Percentiles rank a stretch among this genome's conserved stretches.
These are phyloP conservation scores for Drosophila aff. DNA, from an alignment of 1,140 invertebrate genomes.

Conservation along the genomic window DNA sequence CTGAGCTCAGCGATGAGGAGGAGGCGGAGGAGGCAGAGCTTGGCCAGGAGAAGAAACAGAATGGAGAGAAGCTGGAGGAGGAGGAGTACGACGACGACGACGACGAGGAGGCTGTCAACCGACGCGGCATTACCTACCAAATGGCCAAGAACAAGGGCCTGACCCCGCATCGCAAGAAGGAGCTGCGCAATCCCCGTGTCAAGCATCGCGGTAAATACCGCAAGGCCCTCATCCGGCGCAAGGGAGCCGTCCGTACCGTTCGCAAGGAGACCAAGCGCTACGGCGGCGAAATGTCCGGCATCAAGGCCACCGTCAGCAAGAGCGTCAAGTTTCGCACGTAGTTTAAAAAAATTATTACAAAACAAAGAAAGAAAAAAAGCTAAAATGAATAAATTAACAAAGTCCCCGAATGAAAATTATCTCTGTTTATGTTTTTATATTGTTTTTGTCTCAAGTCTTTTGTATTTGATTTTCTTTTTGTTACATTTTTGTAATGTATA, in stretches of 20 bases:
- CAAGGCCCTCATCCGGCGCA: conserved; percentile 95
- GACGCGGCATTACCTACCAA: conserved; percentile 95
- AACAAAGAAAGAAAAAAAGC: no score
- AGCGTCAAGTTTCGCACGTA: conserved; percentile 93
- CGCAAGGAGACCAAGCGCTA: conserved; percentile 92
- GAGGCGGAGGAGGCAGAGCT: background rate
- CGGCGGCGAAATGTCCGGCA: conserved; percentile 95
- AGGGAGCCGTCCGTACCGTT: conserved; percentile 93
- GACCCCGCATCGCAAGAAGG: conserved; percentile 94
- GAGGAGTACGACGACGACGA: conserved; percentile 68
- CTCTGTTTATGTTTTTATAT: background rate
- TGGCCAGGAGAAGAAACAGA: background rate
- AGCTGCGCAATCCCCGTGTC: conserved; percentile 96
- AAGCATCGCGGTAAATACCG: conserved; percentile 96
- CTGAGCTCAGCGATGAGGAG: background rate
- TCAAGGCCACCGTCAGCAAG: conserved; percentile 93
- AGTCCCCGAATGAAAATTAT: conserved; percentile 1
- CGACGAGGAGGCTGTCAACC: conserved; percentile 84
- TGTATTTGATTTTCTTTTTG: background rate
- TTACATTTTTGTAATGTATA: conserved; percentile 16
- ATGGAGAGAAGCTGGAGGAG: background rate
- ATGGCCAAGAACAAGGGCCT: conserved; percentile 98
- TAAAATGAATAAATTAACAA: background rate
- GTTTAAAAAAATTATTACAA: background rate
- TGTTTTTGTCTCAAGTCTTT: conserved; percentile 2